phyloP scores from a whole-genome alignment of 2,113 vertebrate species.

The Macaca fascicularis region T2T-MFA8v1.1 NC_088375.1:221024001-221024500 shows the following conservation, averaged over 20 bases:
- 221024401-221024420: not conserved
- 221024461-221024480: not conserved
- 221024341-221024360: not conserved
- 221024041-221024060: not conserved
- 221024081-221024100: too few relatives aligned
- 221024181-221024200: too few relatives aligned
- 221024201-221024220: not conserved
- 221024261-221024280: not conserved
- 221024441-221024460: not conserved
- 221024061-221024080: rapidly evolving
- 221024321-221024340: not conserved
- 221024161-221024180: too few relatives aligned
- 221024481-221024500: rapidly evolving
- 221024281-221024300: not conserved
- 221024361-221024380: not conserved
- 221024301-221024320: not conserved
- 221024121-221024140: too few relatives aligned
- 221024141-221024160: not conserved
- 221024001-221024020: not conserved
- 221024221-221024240: not conserved
- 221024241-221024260: too few relatives aligned
- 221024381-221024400: not conserved
- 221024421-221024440: not conserved
- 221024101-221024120: rapidly evolving
- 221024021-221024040: not conserved